Evolutionary conservation across 2,797 vertebrate genomes (phyloP).

Genomic region (Anas acuta): DNA sequence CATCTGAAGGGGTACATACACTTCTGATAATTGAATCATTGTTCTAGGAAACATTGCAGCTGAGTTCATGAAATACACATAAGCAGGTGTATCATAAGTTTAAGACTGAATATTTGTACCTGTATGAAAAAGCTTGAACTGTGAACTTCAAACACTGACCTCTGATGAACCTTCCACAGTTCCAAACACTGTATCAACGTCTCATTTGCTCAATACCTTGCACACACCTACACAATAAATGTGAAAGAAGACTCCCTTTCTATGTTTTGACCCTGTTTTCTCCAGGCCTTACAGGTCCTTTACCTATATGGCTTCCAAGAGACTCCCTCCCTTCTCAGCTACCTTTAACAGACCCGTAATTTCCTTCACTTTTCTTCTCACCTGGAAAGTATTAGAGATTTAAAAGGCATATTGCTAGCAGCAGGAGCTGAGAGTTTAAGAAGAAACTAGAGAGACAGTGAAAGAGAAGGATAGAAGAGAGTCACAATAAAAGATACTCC

Average conservation of each 20-base stretch:
- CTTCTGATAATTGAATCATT: slow-evolving; percentile 64
- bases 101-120: not conserved
- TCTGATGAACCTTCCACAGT: slow-evolving; percentile 5
- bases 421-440: not conserved
- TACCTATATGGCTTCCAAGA: not conserved
- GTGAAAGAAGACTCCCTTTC: not conserved
- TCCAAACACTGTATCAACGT: slow-evolving; percentile 14
- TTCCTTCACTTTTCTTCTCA: slow-evolving; percentile 55
- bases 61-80: slow-evolving; percentile 45
- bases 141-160: not conserved
- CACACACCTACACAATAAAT: not conserved
- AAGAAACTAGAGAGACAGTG: not conserved
- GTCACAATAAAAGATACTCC: not conserved
- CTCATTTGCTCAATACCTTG: not conserved
- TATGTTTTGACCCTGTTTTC: not conserved
- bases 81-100: not conserved
- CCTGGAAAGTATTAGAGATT: slow-evolving; percentile 51
- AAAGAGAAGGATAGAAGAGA: not conserved
- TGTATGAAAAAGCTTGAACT: not conserved
- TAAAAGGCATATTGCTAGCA: slow-evolving; percentile 19
- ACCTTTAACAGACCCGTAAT: slow-evolving; percentile 45
- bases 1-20: slow-evolving; percentile 21
- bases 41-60: slow-evolving; percentile 32
- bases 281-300: not conserved
- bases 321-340: slow-evolving; percentile 25